Evolutionary conservation across 53 echinoderm and acorn worm genomes (phyloP), one percentile per base, ranked within the genome.

Genomic region (Echinometra lucunter): DNA sequence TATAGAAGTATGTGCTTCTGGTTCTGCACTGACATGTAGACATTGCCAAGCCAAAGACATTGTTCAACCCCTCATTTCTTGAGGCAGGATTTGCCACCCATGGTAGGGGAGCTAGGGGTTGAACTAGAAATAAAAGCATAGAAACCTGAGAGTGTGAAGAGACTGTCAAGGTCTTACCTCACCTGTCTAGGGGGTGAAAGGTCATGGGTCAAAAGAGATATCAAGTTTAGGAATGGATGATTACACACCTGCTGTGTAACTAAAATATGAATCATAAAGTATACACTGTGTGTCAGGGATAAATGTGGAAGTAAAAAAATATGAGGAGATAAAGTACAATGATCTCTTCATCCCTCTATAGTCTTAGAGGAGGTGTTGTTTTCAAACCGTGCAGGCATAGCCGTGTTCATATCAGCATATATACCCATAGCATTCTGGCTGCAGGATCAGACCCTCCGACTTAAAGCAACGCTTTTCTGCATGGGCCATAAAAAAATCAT

Each of bases 181-280:
- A 83, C 83, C 83, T 83, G 83, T 83, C 27, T 45, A 37, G 11
- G 47, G 45, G 83, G 25, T 47, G 25, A 83, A 49, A 83, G 83
- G 47, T 83, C 83, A 83, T n/a, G 75, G 75, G 75, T 75, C 75
- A 75, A 75, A 34, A 75, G 75, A 75, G 75, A 75, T 40, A 75
- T 75, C 75, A 75, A 75, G 83, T 83, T 45, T 83, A 83, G 17
- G 83, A 83, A 4, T 25, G 11, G 47, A 83, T 83, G 47, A 83
- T 83, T 45, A 45, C 83, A 83, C 83, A 83, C 83, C 83, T 83
- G 83, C 83, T 83, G 83, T 6, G 83, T 47, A 34, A 0, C 75
- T 37, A 40, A 75, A 75, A 9, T 37, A 75, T 34, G 37, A 75
- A 17, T 75, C 3, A 75, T 75, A 75, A 6, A 38, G 37, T n/a